Conservation (phyloP, 2,888 invertebrate genomes). For the Chymomyza fuscimana region DNA sequence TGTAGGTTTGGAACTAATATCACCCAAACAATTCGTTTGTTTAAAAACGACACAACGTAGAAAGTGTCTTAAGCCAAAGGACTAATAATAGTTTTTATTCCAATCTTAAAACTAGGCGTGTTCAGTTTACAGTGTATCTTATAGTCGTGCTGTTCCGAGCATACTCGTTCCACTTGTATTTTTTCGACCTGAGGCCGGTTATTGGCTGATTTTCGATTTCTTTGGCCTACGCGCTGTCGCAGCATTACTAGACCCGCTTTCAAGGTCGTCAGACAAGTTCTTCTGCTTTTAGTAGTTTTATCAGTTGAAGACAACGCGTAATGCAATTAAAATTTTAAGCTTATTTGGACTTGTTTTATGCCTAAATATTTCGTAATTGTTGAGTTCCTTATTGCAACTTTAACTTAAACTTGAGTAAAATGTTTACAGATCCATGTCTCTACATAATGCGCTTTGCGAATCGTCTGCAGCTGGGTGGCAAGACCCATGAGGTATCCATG, state of each 20-base stretch:
- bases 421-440: constrained; percentile 91
- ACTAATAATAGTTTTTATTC: too few relatives aligned
- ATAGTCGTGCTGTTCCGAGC: not conserved
- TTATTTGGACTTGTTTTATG: constrained; percentile 19
- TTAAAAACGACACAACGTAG: too few relatives aligned
- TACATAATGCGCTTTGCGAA: constrained; percentile 97
- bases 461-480: constrained; percentile 93
- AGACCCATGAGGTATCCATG: constrained; percentile 96
- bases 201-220: constrained; percentile 62
- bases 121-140: too few relatives aligned
- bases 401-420: not conserved
- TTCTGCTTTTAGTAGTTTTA: constrained; percentile 46
- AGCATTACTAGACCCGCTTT: constrained; percentile 38
- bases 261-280: constrained; percentile 71
- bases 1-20: too few relatives aligned
- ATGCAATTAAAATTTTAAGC: constrained; percentile 2
- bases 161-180: not conserved
- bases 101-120: not conserved
- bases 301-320: constrained; percentile 6
- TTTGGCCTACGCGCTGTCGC: constrained; percentile 11
- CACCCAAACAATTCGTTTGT: too few relatives aligned
- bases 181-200: constrained; percentile 41
- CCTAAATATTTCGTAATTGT: constrained; percentile 13
- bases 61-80: too few relatives aligned
- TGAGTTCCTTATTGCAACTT: constrained; percentile 36